A percentile compares a stretch with the other conserved stretches of the same genome.
These are phyloP conservation scores for Oreochromis grahami DNA, from an alignment of 2,797 vertebrate genomes.

Conservation along the genomic window DNA sequence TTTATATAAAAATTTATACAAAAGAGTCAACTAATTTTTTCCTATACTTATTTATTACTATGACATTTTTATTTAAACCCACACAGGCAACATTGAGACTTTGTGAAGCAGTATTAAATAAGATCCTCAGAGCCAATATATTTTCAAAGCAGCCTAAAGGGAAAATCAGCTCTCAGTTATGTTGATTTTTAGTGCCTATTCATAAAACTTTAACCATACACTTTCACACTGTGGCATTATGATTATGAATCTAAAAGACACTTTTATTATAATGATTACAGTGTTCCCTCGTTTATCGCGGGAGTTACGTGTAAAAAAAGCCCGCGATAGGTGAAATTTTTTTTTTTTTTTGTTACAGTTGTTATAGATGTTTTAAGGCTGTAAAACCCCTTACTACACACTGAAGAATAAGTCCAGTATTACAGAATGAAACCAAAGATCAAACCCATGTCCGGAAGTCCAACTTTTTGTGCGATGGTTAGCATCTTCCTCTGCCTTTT, in stretches of 20 bases:
- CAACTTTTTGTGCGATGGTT: too few relatives aligned
- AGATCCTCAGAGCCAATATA: neutral
- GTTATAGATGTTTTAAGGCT: too few relatives aligned
- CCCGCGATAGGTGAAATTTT: neutral
- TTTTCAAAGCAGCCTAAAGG: neutral
- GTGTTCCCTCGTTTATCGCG: neutral
- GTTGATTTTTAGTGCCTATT: neutral
- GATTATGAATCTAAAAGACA: neutral
- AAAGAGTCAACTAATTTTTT: neutral
- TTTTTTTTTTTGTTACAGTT: too few relatives aligned
- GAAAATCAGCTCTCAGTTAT: neutral
- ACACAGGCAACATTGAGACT: accelerated
- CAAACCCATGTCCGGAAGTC: too few relatives aligned
- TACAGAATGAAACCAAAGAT: too few relatives aligned
- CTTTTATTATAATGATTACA: neutral
- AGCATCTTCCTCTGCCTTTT: too few relatives aligned
- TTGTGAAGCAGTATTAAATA: neutral
- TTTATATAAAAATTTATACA: neutral
- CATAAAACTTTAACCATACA: neutral
- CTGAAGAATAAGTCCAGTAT: too few relatives aligned
- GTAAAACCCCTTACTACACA: too few relatives aligned
- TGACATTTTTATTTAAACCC: neutral
- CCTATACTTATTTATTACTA: neutral
- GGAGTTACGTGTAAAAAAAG: neutral
- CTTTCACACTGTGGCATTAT: neutral